Conservation (phyloP, 2,113 vertebrate genomes). For the Rhombomys opimus region DNA sequence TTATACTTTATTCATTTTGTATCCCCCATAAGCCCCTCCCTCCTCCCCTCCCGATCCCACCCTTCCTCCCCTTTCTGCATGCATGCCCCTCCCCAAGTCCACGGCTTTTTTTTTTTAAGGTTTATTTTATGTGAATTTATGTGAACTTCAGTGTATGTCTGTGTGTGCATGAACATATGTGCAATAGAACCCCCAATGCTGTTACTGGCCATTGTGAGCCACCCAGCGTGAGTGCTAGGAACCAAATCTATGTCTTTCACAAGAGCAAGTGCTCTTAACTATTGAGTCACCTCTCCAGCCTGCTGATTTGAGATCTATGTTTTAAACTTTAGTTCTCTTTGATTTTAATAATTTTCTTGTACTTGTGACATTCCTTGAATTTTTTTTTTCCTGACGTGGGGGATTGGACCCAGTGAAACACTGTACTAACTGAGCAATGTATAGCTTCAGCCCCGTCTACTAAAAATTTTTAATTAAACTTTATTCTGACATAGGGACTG, state of each 20-base stretch:
- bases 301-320: not conserved
- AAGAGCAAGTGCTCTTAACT: not conserved
- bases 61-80: too few species aligned
- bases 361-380: not conserved
- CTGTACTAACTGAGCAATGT: not conserved
- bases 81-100: too few species aligned
- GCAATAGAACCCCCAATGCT: too few species aligned
- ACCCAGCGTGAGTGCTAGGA: not conserved
- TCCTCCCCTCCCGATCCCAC: too few species aligned
- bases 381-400: not conserved
- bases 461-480: constrained; percentile 22
- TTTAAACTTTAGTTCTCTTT: not conserved
- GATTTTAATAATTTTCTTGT: constrained; percentile 23
- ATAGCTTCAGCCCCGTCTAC: not conserved
- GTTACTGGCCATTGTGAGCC: not conserved
- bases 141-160: not conserved
- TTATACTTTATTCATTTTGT: too few species aligned
- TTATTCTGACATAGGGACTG: not conserved
- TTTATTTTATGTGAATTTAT: not conserved
- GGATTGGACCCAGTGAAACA: not conserved
- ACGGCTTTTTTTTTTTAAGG: not conserved
- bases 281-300: not conserved
- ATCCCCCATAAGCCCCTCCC: too few species aligned
- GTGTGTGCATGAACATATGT: too few species aligned
- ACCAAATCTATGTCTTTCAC: not conserved